A percentile compares a stretch with the other conserved stretches of the same genome.
These are phyloP conservation scores for Eremobia ochroleuca DNA, from an alignment of 2,888 invertebrate species.

Conservation along the genomic window DNA sequence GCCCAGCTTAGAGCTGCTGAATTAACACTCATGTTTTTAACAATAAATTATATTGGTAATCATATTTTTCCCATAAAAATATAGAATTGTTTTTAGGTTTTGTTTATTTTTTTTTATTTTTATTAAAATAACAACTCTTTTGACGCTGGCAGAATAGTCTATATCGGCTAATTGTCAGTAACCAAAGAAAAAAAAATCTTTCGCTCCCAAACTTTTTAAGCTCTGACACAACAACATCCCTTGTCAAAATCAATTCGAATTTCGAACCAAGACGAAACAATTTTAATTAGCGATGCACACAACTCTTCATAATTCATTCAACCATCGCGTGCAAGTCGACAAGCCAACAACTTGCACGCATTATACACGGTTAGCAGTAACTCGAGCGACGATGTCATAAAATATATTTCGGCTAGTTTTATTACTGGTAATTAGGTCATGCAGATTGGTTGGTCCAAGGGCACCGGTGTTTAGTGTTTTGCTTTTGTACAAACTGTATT, in stretches of 20 bases:
- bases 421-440: slow-evolving; percentile 70
- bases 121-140: neutral
- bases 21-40: neutral
- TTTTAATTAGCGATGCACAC: slow-evolving; percentile 37
- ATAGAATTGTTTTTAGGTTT: neutral
- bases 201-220: neutral
- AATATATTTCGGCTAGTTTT: slow-evolving; percentile 75
- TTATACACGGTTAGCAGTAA: slow-evolving; percentile 54
- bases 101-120: too few species aligned
- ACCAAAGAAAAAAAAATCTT: neutral
- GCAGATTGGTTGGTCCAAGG: slow-evolving; percentile 57
- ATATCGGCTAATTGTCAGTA: neutral
- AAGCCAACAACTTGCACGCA: slow-evolving; percentile 36
- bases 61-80: neutral
- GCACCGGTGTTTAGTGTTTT: slow-evolving; percentile 51
- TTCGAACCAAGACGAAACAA: slow-evolving; percentile 29
- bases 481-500: slow-evolving; percentile 37
- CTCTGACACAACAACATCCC: neutral
- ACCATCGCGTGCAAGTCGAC: slow-evolving; percentile 38
- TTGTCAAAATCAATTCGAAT: slow-evolving; percentile 22
- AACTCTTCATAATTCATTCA: slow-evolving; percentile 38
- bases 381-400: slow-evolving; percentile 73
- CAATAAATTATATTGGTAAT: neutral
- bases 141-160: neutral
- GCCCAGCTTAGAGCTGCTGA: neutral